A percentile compares a stretch with the other conserved stretches of the same genome.
Evolutionary conservation across 2,797 vertebrate genomes (phyloP).

Genomic region (Rhinichthys osculus): DNA sequence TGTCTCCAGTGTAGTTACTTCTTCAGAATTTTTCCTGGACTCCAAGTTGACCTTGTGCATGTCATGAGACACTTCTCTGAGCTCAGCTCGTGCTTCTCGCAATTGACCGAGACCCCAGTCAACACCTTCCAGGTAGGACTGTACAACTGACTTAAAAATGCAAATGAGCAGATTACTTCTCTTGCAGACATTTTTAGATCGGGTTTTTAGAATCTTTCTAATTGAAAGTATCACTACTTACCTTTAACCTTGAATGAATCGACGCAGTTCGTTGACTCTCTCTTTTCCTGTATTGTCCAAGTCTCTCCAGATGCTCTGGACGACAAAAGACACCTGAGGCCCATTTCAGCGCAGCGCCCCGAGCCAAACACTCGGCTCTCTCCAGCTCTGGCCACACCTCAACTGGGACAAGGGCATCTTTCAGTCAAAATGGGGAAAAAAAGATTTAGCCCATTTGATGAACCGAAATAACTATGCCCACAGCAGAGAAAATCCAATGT

Average conservation of each 20-base stretch:
- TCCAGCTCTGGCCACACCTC: slow-evolving; percentile 89
- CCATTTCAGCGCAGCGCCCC: slow-evolving; percentile 95
- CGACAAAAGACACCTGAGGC: slow-evolving; percentile 93
- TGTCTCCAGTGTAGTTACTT: slow-evolving; percentile 75
- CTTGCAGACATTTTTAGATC: neutral
- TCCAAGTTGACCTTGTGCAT: slow-evolving; percentile 78
- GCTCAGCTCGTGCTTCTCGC: slow-evolving; percentile 77
- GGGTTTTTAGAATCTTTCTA: neutral
- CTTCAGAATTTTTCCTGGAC: slow-evolving; percentile 71
- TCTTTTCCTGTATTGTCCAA: slow-evolving; percentile 88
- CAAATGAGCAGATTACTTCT: neutral
- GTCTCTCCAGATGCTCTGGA: slow-evolving; percentile 89
- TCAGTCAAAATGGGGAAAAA: slow-evolving; percentile 39
- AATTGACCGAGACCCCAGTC: slow-evolving; percentile 90
- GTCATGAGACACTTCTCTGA: slow-evolving; percentile 77
- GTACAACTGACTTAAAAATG: slow-evolving; percentile 85
- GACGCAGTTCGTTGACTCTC: slow-evolving; percentile 90
- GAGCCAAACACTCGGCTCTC: slow-evolving; percentile 88
- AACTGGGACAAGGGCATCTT: slow-evolving; percentile 58
- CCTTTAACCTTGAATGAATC: slow-evolving; percentile 93
- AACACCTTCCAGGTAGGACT: slow-evolving; percentile 94
- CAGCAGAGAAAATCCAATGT: slow-evolving; percentile 29
- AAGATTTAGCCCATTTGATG: slow-evolving; percentile 4
- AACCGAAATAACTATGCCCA: slow-evolving; percentile 3
- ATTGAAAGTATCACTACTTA: slow-evolving; percentile 57